Base-by-base conservation (phyloP, 2,113 vertebrate genomes). In the Pedetes capensis region DNA sequence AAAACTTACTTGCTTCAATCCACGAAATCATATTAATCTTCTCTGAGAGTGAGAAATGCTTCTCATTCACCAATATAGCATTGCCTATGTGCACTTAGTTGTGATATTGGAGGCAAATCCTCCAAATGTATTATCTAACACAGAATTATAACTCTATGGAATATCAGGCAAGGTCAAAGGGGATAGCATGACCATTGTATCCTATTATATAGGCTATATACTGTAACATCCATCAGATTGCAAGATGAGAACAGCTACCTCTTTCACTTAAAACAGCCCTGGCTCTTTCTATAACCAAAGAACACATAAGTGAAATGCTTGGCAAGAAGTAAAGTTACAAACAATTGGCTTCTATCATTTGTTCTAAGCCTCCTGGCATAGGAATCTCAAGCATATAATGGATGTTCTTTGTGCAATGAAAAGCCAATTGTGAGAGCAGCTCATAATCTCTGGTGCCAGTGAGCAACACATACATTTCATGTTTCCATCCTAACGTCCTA, bases 291-390 rank as follows among this genome's bases (percentile, higher is more conserved):
- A 72, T 78, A 97, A 89, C 11, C 49, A 91, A 94, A 91, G 22
- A 44, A 96, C 89, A 86, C 47, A 96, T 91, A 93, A 93, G 49
- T 72, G 85, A 95, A 89, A 78, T 89, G 76, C 55, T 91, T 94
- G 74, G 91, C 91, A 95, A 91, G 61, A 91, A 87, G 55, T 84
- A 76, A 93, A 90, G 42, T 87, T 83, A 85, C 42, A 93, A 89
- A 96, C 89, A 92, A 39, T 92, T 59, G 53, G 32, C 79, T 89
- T 81, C 39, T 51, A 79, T 61, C 44, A 42, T 94, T 78, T 86
- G 13, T 95, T 81, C 34, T 63, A 90, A 96, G 47, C 6, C 16
- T 82, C 10, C 57, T 95, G 80, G 83, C 85, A 72, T 23, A 76
- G 68, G 53, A 93, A 96, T 78, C 39, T 84, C 34, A 75, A 78